Evolutionary conservation across 1,140 invertebrate species (phyloP).

Genomic region (Batillaria attramentaria): DNA sequence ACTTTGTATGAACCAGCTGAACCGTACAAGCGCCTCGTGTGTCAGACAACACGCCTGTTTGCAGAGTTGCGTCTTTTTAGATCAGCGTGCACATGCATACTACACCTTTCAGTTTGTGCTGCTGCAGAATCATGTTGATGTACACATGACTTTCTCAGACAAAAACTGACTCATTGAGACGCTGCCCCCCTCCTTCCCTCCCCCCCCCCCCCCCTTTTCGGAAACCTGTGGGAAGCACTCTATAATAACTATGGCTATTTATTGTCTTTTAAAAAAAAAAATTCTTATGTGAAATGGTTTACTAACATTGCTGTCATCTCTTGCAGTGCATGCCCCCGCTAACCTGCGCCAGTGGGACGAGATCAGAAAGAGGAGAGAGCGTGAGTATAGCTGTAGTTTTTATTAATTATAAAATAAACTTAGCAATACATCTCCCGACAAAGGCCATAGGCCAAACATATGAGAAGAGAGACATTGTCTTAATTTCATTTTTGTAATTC

Average conservation of each 20-base stretch:
- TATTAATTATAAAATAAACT: not conserved
- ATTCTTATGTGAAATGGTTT: not conserved
- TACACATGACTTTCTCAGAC: not conserved
- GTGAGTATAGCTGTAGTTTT: constrained; percentile 36
- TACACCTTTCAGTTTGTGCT: too few species aligned
- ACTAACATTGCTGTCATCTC: constrained; percentile 1
- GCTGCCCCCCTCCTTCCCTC: not conserved
- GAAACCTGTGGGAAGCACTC: not conserved
- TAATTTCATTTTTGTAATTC: not conserved
- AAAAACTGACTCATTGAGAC: not conserved
- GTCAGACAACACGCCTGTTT: too few species aligned
- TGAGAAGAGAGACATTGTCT: not conserved
- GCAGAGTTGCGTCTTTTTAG: too few species aligned
- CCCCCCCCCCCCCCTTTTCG: not conserved
- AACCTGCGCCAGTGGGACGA: constrained; percentile 45
- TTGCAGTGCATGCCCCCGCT: constrained; percentile 46
- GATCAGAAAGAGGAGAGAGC: constrained; percentile 45
- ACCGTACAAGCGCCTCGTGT: too few species aligned
- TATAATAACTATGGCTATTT: not conserved
- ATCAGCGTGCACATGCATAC: too few species aligned
- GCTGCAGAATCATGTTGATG: too few species aligned
- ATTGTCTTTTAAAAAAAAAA: not conserved
- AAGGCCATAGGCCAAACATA: not conserved
- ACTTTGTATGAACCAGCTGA: too few species aligned
- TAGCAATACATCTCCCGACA: not conserved